Base-by-base conservation (phyloP, 2,113 vertebrate genomes). In the Psilopsiagon aurifrons region DNA sequence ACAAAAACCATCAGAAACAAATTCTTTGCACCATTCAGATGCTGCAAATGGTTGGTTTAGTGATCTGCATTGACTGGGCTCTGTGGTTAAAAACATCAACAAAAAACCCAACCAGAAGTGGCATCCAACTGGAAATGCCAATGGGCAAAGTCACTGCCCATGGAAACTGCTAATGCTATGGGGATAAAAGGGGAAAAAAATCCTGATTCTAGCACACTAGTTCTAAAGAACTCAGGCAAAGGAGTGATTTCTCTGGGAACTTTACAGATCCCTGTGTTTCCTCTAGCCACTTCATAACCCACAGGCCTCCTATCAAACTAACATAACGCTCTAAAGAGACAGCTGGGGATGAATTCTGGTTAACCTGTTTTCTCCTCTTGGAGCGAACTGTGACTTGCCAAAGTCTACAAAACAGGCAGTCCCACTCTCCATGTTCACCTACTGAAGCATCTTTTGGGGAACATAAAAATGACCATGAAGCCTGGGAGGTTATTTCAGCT, bases 21-120 rank as follows among this genome's bases (percentile, higher is more conserved):
- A 90, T 95, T 92, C 55, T 91, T 95, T 94, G 95, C 95, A 96
- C 95, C 94, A 76, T 83, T 94, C 83, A 96, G 94, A 97, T 98
- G 96, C 95, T 97, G 96, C 90, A 94, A 97, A 89, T 95, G 89
- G 91, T 90, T 95, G 88, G 91, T 52, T 95, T 94, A 96, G 74
- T 97, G 96, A 97, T 96, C 96, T 98, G 97, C 97, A 98, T 94
- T 97, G 97, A 96, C 95, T 97, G 96, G 96, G 96, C 96, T 95
- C 96, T 85, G 78, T 90, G 91, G 94, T 77, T 54, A 91, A 94
- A 79, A 95, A 87, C 4, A 4, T 83, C 82, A 66, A 79, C 43
- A 92, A 94, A 90, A 88, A 86, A 63, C 82, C 71, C 74, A 94
- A 79, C 90, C 82, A 84, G 83, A 88, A 93, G 39, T 75, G 94